Evolutionary conservation across 2,113 vertebrate genomes (phyloP), one percentile per base, ranked within the genome.

Genomic region (Rousettus leschenaultii): DNA sequence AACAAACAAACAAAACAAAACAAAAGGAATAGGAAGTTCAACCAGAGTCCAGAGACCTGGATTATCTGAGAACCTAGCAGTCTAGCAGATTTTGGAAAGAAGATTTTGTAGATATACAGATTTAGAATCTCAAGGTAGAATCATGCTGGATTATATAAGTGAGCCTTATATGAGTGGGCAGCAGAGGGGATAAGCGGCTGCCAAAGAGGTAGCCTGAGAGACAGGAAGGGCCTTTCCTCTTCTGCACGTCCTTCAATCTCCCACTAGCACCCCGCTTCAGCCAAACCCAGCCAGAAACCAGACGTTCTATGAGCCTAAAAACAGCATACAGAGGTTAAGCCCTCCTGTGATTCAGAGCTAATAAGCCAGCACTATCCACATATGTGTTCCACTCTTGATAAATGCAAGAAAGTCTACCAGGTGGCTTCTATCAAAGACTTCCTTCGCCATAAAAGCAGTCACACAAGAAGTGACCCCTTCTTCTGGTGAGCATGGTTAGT

Each of bases 281-380:
- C 7, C 6, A 89, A 80, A 82, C 13, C 22, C 18, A 45, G 13
- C 6, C 33, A 43, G 14, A 86, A 66, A 53, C 10, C 26, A 43
- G 33, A 51, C 48, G 9, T 55, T 13, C 14, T 7, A 14, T 13
- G 2, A 80, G 7, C 21, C 40, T 86, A 33, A 73, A 85, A 74
- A 75, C 3, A 40, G 12, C 8, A 2, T 18, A 2, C 9, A 79
- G 48, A 59, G 13, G 3, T 35, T 13, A 66, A 38, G 4, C 21
- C 40, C 7, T 59, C 13, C 28, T 13, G 15, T 2, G 40, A 68
- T 15, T 35, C 1, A 70, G 11, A 59, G 12, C 28, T 59, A 51
- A 43, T 1, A 84, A 57, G 1, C 11, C 3, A 19, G 26, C 35
- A 16, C 3, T 2, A 71, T 18, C 19, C 61, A 11, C 4, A 0